Base-by-base conservation (phyloP, 2,888 invertebrate species). In the Sussaba pulchella region DNA sequence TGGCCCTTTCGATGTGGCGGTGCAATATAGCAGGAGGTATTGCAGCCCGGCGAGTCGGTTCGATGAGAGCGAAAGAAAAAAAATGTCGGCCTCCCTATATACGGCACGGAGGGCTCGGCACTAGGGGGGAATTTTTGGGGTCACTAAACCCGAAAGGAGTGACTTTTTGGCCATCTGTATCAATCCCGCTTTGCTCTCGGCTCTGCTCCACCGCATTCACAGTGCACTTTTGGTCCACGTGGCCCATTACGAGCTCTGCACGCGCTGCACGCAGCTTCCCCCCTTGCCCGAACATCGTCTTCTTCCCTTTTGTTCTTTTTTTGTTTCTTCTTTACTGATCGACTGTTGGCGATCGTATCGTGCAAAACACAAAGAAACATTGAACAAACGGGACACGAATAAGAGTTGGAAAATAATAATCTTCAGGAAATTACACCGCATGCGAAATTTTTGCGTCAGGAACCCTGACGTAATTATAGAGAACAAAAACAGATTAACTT, bases 71-170 rank as follows among this genome's bases (percentile, higher is more conserved):
- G n/a, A n/a, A 14, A 17, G 76, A 82, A 82, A 63, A 67, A 74
- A 72, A 77, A 66, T 64, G 71, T 64, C 12, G 50, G 12, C 31
- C 31, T 79, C 47, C 70, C 79, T 66, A 17, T n/a, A 81, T 70
- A 50, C 66, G 67, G 63, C 59, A 36, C 57, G 73, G 59, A 45
- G 73, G 72, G 57, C 83, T 61, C 81, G 83, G 83, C 82, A 75
- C 78, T 81, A 45, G 17, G 14, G 41, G 39, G 73, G 77, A 47
- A 41, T 63, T 54, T 73, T 41, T 41, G 74, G 72, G 85, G 82
- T 84, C 84, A 82, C 36, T 82, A 84, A 67, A 82, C 85, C 70
- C 70, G 43, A 75, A 76, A 75, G 70, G 74, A 59, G 79, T 77
- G 82, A 81, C 82, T 81, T 70, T 81, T 70, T 73, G 67, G 61